Conservation (phyloP, 2,113 vertebrate genomes). For the Bufo bufo region DNA sequence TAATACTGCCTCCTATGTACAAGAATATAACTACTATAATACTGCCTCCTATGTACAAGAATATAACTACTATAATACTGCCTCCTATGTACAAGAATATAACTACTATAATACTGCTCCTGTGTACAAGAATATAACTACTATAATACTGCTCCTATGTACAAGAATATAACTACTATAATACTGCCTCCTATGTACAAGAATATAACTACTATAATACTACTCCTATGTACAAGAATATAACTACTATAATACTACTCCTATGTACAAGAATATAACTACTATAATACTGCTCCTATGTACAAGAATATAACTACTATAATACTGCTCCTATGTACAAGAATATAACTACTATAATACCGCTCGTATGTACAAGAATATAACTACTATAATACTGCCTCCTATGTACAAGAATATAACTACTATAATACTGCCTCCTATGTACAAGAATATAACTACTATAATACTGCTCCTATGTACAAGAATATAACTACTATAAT, state of each 20-base stretch:
- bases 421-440: background rate
- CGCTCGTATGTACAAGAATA: background rate
- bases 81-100: background rate
- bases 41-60: too few relatives aligned
- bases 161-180: constrained; percentile 11
- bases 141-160: constrained; percentile 9
- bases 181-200: constrained; percentile 1
- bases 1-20: constrained; percentile 3
- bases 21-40: constrained; percentile 17
- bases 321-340: background rate
- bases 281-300: background rate
- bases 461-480: background rate
- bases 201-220: constrained; percentile 16
- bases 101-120: constrained; percentile 4
- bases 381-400: background rate
- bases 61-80: constrained; percentile 13
- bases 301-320: constrained; percentile 24
- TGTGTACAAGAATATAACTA: constrained; percentile 13
- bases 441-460: background rate
- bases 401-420: background rate
- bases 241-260: background rate
- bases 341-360: constrained; percentile 24
- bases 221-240: background rate
- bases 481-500: constrained; percentile 17
- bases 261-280: constrained; percentile 9